phyloP scores from a whole-genome alignment of 2,888 invertebrate genomes.

The Timandra comae region DNA sequence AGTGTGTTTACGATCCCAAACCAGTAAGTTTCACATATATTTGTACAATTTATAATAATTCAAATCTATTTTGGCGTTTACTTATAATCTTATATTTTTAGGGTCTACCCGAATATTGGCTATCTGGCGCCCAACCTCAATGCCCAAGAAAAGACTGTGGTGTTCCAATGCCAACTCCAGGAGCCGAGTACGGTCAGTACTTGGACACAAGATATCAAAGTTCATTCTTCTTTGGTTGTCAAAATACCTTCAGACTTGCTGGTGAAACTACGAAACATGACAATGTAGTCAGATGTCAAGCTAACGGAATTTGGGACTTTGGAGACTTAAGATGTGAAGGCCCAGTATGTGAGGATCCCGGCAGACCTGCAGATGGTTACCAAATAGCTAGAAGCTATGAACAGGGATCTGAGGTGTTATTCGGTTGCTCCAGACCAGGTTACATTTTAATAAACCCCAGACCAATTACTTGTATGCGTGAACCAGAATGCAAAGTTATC shows the following conservation, averaged over 20 bases:
- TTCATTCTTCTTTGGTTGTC: conserved; percentile 96
- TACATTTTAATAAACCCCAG: conserved; percentile 94
- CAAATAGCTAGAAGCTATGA: conserved; percentile 91
- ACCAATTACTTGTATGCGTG: conserved; percentile 92
- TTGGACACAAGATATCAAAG: conserved; percentile 93
- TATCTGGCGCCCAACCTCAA: conserved; percentile 89
- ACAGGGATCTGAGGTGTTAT: conserved; percentile 93
- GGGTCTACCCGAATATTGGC: conserved; percentile 93
- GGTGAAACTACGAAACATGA: conserved; percentile 95
- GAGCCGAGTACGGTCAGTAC: conserved; percentile 94
- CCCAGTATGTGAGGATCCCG: conserved; percentile 97
- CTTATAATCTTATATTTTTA: conserved; percentile 32
- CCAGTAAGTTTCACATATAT: conserved; percentile 78
- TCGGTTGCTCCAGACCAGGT: conserved; percentile 93
- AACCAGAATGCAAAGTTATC: conserved; percentile 95
- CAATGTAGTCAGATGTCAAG: conserved; percentile 93
- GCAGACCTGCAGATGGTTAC: conserved; percentile 93
- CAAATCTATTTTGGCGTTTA: background rate
- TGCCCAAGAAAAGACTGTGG: conserved; percentile 95
- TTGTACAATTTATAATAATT: too few species aligned
- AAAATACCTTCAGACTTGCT: conserved; percentile 95
- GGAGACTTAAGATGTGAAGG: conserved; percentile 97
- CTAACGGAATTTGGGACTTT: conserved; percentile 97
- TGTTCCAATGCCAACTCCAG: conserved; percentile 92
- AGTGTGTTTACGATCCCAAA: conserved; percentile 97